These are phyloP conservation scores for Apostichopus leukothele DNA, from an alignment of 53 echinoderm and acorn worm species.

Conservation along the genomic window DNA sequence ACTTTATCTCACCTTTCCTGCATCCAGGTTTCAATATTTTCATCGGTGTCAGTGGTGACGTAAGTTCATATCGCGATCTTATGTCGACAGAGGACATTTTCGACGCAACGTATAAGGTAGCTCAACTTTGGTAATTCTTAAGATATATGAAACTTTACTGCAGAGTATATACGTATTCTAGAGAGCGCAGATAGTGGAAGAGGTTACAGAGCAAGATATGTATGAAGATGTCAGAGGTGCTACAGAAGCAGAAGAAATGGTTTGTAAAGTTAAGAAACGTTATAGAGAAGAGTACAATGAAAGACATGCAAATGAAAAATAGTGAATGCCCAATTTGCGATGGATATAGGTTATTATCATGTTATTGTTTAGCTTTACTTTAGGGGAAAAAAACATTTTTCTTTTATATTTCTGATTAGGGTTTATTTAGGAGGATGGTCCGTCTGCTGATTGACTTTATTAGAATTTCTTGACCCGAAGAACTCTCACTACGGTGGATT, in stretches of 20 bases:
- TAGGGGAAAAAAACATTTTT: background rate
- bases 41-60: background rate
- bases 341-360: too few species aligned
- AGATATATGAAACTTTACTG: slow-evolving; percentile 44
- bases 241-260: slow-evolving; percentile 3
- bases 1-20: slow-evolving; percentile 6
- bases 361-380: background rate
- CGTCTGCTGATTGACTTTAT: too few species aligned
- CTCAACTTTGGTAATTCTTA: background rate
- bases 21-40: background rate
- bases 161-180: background rate
- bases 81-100: background rate
- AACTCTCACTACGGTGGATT: too few species aligned
- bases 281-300: background rate
- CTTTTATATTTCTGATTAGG: background rate
- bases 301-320: background rate
- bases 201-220: slow-evolving; percentile 6
- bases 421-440: too few species aligned
- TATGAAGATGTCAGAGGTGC: slow-evolving; percentile 1
- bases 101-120: background rate
- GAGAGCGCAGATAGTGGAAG: background rate
- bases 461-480: too few species aligned
- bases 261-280: background rate
- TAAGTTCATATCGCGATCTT: slow-evolving; percentile 4
- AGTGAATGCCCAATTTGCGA: too few species aligned